Evolutionary conservation across 2,113 vertebrate genomes (phyloP), one percentile per base, ranked within the genome.

Genomic region (Archocentrus centrarchus): DNA sequence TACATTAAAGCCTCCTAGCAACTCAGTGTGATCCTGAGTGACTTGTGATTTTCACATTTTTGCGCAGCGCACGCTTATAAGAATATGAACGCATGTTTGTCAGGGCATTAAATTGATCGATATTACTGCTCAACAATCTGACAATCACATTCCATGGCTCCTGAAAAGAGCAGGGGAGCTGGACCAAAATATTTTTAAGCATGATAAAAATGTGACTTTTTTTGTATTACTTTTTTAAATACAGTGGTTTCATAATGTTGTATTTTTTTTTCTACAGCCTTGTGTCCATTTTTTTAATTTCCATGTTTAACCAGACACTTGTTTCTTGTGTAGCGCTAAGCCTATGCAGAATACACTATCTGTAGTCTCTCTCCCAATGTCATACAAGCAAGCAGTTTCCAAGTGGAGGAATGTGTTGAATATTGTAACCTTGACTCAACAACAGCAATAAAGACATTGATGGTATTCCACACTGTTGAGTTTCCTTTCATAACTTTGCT

Each of bases 391-490:
- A 87, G 93, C 94, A 89, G 90, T 90, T 97, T 96, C 95, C 96
- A 97, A 96, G 95, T 95, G 96, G 95, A 92, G 59, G 30, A 86
- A 94, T 93, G 93, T 96, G 96, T 92, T 84, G 58, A 96, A 94
- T 93, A 93, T 94, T 97, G 95, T 97, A 97, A 96, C 95, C 95
- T 96, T 95, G 96, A 93, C 96, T 96, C 95, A 95, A 95, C 95
- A 96, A 96, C 96, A 96, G 97, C 97, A 99, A 99, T 99, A 99
- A 99, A 99, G 96, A 95, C 95, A 96, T 85, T 96, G 85, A 96
- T 39, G 87, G 75, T 93, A 88, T 90, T 89, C 79, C 73, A 84
- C 41, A 41, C 59, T 80, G 80, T 87, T 50, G 41, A 1, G 30
- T 85, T 80, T 88, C 37, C 24, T 86, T 89, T 22, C 6, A 35